Base-by-base conservation (phyloP, 2,797 vertebrate species). In the Nannoperca obscura region DNA sequence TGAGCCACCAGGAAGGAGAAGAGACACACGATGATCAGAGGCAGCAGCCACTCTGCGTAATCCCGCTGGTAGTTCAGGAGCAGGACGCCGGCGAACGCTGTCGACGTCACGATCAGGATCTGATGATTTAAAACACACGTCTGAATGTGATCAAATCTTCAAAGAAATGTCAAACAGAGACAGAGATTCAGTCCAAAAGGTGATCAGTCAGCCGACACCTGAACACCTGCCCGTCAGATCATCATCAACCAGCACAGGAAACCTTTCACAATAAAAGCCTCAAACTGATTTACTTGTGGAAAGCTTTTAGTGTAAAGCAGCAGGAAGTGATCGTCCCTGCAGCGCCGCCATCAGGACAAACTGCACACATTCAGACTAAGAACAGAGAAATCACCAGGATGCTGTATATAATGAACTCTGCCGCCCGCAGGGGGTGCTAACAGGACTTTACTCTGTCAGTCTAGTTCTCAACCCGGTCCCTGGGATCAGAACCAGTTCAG, bases 1-100 rank as follows among this genome's bases (percentile, higher is more conserved):
- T 99, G 98, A 67, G 98, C 97, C 85, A 98, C 97, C 91, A 99
- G 94, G 94, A 99, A 99, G 86, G 98, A 96, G 90, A 99, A 98
- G 78, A 99, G 96, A 95, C 97, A 98, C 91, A 99, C 97, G 79
- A 99, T 97, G 93, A 97, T 83, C 74, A 99, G 97, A 0, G 98
- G 98, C 85, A 98, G 95, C 83, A 99, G 95, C 98, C 98, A 99
- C 80, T 98, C 96, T 0, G 97, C 96, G 78, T 98, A 98, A 88
- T 99, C 97, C 44, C 94, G 94, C 93, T 97, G 97, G 93, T 98
- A 97, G 95, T 98, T 99, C 88, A 99, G 95, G 66, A 98, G 96
- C 91, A 99, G 94, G 74, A 99, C 96, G 15, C 98, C 98, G 0
- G 96, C 96, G 74, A 99, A 95, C 8, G 97, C 97, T 0, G 98